A percentile compares a stretch with the other conserved stretches of the same genome.
Evolutionary conservation across 2,797 vertebrate genomes (phyloP).

Genomic region (Hydrocynus forskahlii): DNA sequence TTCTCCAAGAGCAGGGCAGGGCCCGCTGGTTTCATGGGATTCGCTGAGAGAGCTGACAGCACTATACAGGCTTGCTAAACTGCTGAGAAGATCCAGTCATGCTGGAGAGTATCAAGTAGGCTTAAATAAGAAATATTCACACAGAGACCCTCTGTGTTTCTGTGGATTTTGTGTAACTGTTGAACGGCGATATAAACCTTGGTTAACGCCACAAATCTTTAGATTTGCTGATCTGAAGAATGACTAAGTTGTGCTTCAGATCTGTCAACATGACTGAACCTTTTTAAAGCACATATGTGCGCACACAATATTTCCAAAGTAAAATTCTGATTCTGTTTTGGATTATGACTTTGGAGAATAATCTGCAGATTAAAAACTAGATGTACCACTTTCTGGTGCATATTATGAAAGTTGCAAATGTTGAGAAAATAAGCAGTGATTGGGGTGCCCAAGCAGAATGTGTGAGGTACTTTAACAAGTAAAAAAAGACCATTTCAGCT

Average conservation of each 20-base stretch:
- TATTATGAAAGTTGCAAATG: too few relatives aligned
- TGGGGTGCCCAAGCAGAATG: too few relatives aligned
- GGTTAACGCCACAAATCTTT: background rate
- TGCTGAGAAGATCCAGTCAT: background rate
- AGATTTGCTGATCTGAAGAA: background rate
- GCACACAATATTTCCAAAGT: background rate
- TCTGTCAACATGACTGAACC: background rate
- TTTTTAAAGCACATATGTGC: background rate
- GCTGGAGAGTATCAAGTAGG: background rate
- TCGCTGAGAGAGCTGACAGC: slow-evolving; percentile 6
- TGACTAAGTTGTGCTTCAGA: background rate
- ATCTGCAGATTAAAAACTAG: background rate
- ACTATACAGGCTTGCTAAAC: background rate
- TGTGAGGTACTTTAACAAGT: too few relatives aligned
- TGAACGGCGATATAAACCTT: background rate
- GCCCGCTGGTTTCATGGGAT: background rate
- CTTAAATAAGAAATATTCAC: background rate
- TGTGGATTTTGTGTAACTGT: background rate
- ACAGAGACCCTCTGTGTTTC: background rate
- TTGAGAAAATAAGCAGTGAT: too few relatives aligned
- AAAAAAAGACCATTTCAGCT: too few relatives aligned
- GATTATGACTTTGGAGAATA: background rate
- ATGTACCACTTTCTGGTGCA: too few relatives aligned
- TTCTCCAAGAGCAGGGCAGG: background rate
- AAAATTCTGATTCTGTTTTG: background rate